phyloP scores from a whole-genome alignment of 2,888 invertebrate genomes.

The Myopa tessellatipennis region DNA sequence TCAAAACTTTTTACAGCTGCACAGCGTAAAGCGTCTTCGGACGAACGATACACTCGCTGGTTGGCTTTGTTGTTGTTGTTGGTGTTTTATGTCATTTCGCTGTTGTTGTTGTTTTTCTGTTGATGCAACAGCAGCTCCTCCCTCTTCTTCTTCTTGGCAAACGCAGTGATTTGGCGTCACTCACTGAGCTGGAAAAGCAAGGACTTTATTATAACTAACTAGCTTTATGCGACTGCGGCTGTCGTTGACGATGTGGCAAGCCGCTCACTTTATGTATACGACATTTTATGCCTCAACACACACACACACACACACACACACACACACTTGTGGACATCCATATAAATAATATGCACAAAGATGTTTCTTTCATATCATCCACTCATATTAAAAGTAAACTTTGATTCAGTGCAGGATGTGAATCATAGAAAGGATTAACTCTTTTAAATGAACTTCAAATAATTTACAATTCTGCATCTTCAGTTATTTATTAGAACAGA shows the following conservation, averaged over 20 bases:
- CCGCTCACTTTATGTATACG: constrained; percentile 25
- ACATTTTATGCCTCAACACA: constrained; percentile 16
- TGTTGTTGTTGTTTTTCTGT: background rate
- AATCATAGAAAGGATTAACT: background rate
- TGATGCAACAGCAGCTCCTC: background rate
- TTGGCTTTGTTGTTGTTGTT: background rate
- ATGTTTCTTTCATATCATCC: background rate
- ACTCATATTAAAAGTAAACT: background rate
- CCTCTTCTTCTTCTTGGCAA: background rate
- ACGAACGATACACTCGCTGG: background rate
- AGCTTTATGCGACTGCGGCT: constrained; percentile 15
- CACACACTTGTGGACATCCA: constrained; percentile 5
- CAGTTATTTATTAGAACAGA: background rate
- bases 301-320: constrained; percentile 23
- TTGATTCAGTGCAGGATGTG: no score
- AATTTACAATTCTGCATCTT: background rate
- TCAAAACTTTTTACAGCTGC: no score
- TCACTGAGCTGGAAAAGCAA: constrained; percentile 34
- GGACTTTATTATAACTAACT: background rate
- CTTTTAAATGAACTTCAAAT: background rate
- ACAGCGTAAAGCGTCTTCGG: no score
- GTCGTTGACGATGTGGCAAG: constrained; percentile 22
- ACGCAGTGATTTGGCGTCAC: constrained; percentile 14
- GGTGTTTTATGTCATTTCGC: background rate
- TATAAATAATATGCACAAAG: background rate